Evolutionary conservation across 2,888 invertebrate species (phyloP).

Genomic region (Protonemura montana): DNA sequence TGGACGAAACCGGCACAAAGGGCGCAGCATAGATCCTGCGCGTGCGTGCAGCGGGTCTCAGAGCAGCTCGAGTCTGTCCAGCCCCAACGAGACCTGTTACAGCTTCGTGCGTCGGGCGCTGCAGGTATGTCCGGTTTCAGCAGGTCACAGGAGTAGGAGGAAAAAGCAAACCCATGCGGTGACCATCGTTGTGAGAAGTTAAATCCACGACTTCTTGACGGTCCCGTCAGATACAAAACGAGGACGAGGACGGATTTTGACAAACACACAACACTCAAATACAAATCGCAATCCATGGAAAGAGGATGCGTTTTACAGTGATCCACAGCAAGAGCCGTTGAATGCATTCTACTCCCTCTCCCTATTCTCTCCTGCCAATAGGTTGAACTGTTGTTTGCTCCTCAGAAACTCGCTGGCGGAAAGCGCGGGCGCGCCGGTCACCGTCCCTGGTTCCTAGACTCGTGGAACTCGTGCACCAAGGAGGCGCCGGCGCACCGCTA

Average conservation of each 20-base stretch:
- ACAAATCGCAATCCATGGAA: too few relatives aligned
- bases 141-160: too few relatives aligned
- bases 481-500: slow-evolving; percentile 59
- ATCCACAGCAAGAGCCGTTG: too few relatives aligned
- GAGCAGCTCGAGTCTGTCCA: slow-evolving; percentile 87
- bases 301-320: too few relatives aligned
- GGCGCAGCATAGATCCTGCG: slow-evolving; percentile 73
- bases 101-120: slow-evolving; percentile 90
- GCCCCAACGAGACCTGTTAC: slow-evolving; percentile 93
- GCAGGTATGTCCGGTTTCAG: slow-evolving; percentile 69
- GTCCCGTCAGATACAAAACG: too few relatives aligned
- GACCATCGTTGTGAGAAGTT: too few relatives aligned
- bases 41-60: slow-evolving; percentile 62
- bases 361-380: not conserved
- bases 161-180: too few relatives aligned
- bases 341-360: too few relatives aligned
- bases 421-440: slow-evolving; percentile 65
- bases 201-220: too few relatives aligned
- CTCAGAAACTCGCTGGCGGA: slow-evolving; percentile 78
- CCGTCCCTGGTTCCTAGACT: slow-evolving; percentile 81
- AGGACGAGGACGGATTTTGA: too few relatives aligned
- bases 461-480: slow-evolving; percentile 70
- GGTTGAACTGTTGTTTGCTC: not conserved
- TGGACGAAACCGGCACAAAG: slow-evolving; percentile 62
- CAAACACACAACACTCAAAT: too few relatives aligned